Evolutionary conservation across 1,140 invertebrate species (phyloP), one percentile per base, ranked within the genome.

Genomic region (Coptotermes formosanus): DNA sequence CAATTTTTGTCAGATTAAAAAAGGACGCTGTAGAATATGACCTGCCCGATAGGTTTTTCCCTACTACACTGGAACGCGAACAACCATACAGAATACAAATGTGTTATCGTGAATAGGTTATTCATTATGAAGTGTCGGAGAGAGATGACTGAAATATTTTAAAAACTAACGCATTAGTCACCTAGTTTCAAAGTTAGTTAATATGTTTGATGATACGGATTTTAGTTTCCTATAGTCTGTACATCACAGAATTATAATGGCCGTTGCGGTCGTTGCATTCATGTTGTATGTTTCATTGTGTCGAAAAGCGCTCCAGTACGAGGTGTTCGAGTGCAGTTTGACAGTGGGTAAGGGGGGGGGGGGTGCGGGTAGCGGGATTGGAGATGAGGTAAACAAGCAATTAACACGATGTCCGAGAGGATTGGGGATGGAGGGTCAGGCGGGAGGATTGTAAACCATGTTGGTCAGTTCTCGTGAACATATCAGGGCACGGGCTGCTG

Each of bases 351-450:
- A 12, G 38, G 0, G 38, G 82, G 38, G 43, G 43, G 43, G 32
- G 38, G 0, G 38, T 25, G 38, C n/a, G 45, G 45, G 85, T 12
- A 75, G 44, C 11, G 75, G 64, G 69, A 69, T 45, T 64, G 55
- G 85, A 82, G 85, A 82, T 82, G 85, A 86, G 85, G 85, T 86
- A 86, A 86, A 86, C 85, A 86, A 59, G 85, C 85, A 86, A 86
- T 86, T 86, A 86, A 86, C 85, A 86, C 85, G 85, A 86, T 86
- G 85, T 86, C 64, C 85, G 85, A 38, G 85, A 43, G 85, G 82
- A 75, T 59, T 30, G 48, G 44, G 23, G 83, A 4, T 14, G 4
- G 25, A 45, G 83, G 83, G 83, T 38, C n/a, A 55, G 83, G 83
- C 59, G 30, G 85, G 85, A 45, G 69, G 23, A 30, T 86, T 86